These are phyloP conservation scores for Bubo blakistoni DNA, from an alignment of 2,113 vertebrate species.

Conservation along the genomic window DNA sequence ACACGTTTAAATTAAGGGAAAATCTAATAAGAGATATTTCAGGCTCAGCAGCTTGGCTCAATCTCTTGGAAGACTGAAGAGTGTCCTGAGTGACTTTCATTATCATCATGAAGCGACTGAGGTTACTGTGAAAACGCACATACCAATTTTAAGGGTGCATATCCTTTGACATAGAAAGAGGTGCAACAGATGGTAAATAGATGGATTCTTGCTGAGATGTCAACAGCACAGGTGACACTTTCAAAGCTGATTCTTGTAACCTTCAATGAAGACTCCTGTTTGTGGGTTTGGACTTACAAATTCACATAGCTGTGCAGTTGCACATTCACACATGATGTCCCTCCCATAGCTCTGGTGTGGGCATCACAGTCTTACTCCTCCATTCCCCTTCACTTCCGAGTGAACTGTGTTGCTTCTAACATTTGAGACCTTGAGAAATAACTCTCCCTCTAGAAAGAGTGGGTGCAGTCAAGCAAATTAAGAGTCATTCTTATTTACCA, in stretches of 20 bases:
- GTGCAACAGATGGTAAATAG: background rate
- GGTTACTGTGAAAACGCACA: background rate
- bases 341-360: background rate
- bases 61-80: background rate
- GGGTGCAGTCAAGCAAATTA: background rate
- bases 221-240: fast-evolving
- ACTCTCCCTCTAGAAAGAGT: background rate
- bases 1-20: background rate
- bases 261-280: background rate
- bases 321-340: background rate
- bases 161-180: background rate
- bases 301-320: background rate
- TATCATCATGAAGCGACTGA: background rate
- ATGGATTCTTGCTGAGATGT: background rate
- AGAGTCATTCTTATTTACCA: background rate
- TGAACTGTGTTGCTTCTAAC: background rate
- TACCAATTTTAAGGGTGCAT: background rate
- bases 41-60: background rate
- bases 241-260: background rate
- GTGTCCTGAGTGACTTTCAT: background rate
- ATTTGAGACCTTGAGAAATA: background rate
- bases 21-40: background rate
- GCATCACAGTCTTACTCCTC: background rate
- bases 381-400: background rate
- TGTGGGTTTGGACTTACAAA: background rate